Evolutionary conservation across 2,113 vertebrate species (phyloP).

Genomic region (Haemorhous mexicanus): DNA sequence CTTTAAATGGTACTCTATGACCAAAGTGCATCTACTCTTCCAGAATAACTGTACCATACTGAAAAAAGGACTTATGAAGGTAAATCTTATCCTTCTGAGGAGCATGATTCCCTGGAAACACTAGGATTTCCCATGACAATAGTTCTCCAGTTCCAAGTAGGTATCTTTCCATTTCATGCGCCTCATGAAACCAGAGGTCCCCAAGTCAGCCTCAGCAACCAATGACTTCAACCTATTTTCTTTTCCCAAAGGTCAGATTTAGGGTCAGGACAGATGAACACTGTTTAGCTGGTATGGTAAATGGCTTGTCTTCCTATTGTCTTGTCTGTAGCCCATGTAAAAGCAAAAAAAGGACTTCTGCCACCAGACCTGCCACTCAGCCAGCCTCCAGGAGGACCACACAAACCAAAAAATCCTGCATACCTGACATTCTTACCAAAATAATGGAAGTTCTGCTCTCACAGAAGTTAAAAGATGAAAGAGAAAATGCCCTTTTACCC

Average conservation of each 20-base stretch:
- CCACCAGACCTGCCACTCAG: not conserved
- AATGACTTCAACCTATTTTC: not conserved
- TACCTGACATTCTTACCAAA: not conserved
- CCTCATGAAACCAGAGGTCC: not conserved
- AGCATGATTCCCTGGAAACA: not conserved
- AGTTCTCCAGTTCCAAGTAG: not conserved
- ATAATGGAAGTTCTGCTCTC: not conserved
- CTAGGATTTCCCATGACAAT: not conserved
- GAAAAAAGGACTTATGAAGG: not conserved
- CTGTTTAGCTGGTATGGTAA: not conserved
- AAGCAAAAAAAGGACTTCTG: not conserved
- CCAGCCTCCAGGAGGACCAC: not conserved
- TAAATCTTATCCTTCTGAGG: not conserved
- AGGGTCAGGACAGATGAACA: not conserved
- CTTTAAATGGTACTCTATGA: not conserved
- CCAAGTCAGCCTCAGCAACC: not conserved
- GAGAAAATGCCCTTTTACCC: not conserved
- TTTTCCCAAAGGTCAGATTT: not conserved
- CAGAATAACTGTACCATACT: not conserved
- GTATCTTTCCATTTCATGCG: not conserved
- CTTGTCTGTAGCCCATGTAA: not conserved
- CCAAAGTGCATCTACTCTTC: not conserved
- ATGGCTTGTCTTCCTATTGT: not conserved
- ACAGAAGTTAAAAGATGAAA: not conserved
- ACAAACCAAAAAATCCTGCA: not conserved